phyloP scores from a whole-genome alignment of 2,888 invertebrate species.

The Cephus runcator region DNA sequence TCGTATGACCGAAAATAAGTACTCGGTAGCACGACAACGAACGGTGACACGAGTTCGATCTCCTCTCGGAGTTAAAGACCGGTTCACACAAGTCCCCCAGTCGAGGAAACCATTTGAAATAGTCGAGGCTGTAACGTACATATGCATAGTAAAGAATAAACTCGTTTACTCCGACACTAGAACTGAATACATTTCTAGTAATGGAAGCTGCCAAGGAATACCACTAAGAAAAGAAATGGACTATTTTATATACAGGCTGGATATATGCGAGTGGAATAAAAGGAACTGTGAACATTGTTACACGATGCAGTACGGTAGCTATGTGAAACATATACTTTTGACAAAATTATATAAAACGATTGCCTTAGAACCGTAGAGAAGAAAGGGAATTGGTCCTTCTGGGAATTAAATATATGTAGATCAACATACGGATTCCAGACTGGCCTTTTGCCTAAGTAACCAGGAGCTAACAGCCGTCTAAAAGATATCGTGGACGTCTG shows the following conservation, averaged over 20 bases:
- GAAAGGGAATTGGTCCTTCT: neutral
- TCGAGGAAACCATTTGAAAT: neutral
- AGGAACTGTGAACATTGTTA: neutral
- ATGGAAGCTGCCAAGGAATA: neutral
- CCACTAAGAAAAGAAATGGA: neutral
- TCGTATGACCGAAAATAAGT: slow-evolving; percentile 16
- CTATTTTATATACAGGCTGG: neutral
- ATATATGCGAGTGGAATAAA: neutral
- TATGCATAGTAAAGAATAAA: neutral
- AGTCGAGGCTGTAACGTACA: neutral
- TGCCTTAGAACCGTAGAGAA: neutral
- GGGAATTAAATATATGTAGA: neutral
- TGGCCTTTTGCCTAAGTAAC: slow-evolving; percentile 2
- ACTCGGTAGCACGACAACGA: neutral
- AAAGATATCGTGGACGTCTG: slow-evolving; percentile 7
- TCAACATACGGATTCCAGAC: neutral
- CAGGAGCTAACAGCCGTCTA: slow-evolving; percentile 4
- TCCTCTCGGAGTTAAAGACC: neutral
- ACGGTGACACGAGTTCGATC: slow-evolving; percentile 1
- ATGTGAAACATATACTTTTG: neutral
- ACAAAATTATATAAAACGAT: neutral
- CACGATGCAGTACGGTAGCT: neutral
- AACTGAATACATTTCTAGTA: neutral
- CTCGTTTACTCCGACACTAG: neutral
- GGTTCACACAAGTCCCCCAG: neutral